Percentiles rank a stretch among this genome's conserved stretches.
Evolutionary conservation across 2,797 vertebrate species (phyloP).

Genomic region (Ctenopoma multispine): DNA sequence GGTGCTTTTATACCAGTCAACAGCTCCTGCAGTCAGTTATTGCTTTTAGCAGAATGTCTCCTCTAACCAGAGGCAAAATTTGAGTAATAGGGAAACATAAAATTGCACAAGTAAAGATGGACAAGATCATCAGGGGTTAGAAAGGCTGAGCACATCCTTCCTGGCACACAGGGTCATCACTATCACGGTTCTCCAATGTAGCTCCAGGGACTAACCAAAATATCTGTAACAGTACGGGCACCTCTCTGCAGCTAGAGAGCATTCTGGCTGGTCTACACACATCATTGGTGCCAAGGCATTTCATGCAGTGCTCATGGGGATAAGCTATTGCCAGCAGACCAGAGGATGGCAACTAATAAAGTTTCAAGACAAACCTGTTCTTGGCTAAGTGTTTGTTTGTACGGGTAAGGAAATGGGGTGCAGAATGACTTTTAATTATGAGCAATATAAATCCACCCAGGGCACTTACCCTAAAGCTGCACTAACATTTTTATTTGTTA

Average conservation of each 20-base stretch:
- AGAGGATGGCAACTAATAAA: conserved; percentile 34
- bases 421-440: not conserved
- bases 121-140: conserved; percentile 14
- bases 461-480: not conserved
- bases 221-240: conserved; percentile 43
- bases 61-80: not conserved
- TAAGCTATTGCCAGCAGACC: conserved; percentile 37
- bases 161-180: conserved; percentile 35
- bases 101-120: conserved; percentile 13
- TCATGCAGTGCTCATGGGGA: conserved; percentile 24
- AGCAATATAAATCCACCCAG: no score
- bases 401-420: not conserved
- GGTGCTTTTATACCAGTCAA: conserved; percentile 21
- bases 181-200: conserved; percentile 32
- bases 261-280: conserved; percentile 22
- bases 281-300: conserved; percentile 13
- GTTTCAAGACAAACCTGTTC: conserved; percentile 36
- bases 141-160: conserved; percentile 10
- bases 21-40: conserved; percentile 12
- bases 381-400: conserved; percentile 31
- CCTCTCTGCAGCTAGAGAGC: conserved; percentile 32
- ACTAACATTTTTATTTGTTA: not conserved
- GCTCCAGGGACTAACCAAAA: conserved; percentile 50
- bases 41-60: not conserved
- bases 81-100: not conserved